These are phyloP conservation scores for Parazoanthus swiftii DNA, from an alignment of 92 coral and sea anemone genomes.

Conservation along the genomic window DNA sequence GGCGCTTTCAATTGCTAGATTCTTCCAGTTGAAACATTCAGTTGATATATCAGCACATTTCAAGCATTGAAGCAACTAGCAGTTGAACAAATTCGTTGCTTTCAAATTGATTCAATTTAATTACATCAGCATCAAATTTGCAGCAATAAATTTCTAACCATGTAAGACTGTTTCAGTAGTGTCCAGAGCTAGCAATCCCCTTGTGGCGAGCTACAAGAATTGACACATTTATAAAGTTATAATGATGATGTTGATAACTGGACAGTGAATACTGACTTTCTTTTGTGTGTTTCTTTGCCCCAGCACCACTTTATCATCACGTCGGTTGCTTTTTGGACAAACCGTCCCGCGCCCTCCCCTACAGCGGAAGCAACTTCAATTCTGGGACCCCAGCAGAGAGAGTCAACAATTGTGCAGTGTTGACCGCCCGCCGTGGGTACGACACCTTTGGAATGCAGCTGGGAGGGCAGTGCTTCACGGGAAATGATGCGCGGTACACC, in stretches of 20 bases:
- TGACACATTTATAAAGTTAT: no score
- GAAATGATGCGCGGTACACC: background rate
- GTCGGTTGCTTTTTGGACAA: constrained; percentile 27
- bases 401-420: constrained; percentile 5
- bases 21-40: no score
- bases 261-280: background rate
- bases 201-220: no score
- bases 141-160: no score
- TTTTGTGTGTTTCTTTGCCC: background rate
- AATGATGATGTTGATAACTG: background rate
- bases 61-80: no score
- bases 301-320: constrained; percentile 28
- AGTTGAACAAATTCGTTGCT: no score
- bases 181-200: no score
- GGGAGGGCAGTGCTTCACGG: constrained; percentile 4
- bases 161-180: no score
- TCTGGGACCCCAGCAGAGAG: constrained; percentile 9
- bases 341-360: background rate
- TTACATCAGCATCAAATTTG: no score
- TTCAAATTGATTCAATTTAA: no score
- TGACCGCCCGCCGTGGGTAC: constrained; percentile 1
- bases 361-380: background rate
- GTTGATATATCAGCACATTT: no score
- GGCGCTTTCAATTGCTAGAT: no score
- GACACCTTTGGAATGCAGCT: constrained; percentile 17